These are phyloP conservation scores for Neodiprion lecontei DNA, from an alignment of 1,140 invertebrate species.

Conservation along the genomic window DNA sequence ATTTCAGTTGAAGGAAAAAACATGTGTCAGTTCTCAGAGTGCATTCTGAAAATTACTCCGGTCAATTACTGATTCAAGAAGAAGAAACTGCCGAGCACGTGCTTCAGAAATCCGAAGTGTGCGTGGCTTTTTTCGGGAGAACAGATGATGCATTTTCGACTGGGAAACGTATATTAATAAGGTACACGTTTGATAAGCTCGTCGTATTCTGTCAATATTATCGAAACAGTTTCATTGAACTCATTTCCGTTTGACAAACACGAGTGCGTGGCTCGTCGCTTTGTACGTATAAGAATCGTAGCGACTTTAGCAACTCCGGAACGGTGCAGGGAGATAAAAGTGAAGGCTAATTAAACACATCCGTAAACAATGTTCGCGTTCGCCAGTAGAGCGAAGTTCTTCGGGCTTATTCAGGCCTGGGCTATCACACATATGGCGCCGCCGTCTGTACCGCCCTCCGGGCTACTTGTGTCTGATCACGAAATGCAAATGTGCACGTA, in stretches of 20 bases:
- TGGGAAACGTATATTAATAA: neutral
- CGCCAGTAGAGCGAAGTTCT: neutral
- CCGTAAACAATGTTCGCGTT: neutral
- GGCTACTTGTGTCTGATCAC: neutral
- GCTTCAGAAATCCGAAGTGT: too few species aligned
- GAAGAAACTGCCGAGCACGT: too few species aligned
- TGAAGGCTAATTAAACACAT: slow-evolving; percentile 5
- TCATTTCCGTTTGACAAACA: neutral
- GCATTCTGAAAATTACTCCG: too few species aligned
- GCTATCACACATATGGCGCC: neutral
- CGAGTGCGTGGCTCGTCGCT: neutral
- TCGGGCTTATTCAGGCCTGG: neutral
- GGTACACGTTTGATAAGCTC: too few species aligned
- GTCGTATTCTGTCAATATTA: too few species aligned
- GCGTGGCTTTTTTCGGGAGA: neutral
- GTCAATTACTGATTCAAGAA: too few species aligned
- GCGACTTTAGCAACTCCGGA: neutral
- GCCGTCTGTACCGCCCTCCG: neutral
- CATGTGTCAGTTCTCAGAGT: too few species aligned
- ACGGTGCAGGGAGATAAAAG: neutral
- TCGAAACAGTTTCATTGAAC: neutral
- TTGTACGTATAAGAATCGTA: neutral
- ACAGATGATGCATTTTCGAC: neutral
- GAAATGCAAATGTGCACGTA: neutral
- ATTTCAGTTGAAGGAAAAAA: too few species aligned